Conservation (phyloP, 2,113 vertebrate genomes). For the Passer montanus region DNA sequence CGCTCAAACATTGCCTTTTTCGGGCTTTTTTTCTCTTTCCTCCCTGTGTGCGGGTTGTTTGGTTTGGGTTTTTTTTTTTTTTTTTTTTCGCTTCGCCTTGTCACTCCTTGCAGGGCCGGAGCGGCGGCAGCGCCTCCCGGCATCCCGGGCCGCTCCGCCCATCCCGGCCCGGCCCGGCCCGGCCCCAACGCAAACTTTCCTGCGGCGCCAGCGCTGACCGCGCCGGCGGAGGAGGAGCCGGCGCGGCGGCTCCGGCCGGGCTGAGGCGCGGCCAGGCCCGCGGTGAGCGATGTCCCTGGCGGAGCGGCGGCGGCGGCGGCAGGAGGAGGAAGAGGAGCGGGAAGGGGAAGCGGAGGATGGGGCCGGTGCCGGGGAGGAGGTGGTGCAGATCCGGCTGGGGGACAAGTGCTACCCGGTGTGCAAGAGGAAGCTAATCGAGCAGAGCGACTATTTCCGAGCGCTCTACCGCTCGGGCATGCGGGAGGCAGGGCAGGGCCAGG, state of each 20-base stretch:
- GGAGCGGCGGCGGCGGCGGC: neutral
- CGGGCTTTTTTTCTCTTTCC: neutral
- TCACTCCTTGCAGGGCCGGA: neutral
- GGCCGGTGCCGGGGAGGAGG: slow-evolving; percentile 71
- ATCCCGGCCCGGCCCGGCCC: neutral
- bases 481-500: slow-evolving; percentile 82
- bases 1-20: slow-evolving; percentile 52
- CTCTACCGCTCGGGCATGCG: slow-evolving; percentile 95
- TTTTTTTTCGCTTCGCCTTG: neutral
- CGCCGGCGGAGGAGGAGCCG: neutral
- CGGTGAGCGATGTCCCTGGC: neutral
- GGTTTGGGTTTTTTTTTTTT: neutral
- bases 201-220: too few species aligned
- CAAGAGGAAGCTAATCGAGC: slow-evolving; percentile 90
- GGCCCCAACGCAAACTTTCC: too few species aligned
- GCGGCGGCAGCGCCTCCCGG: neutral
- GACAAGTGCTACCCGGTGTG: slow-evolving; percentile 87
- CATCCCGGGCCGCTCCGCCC: neutral
- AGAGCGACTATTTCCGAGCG: slow-evolving; percentile 94
- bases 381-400: slow-evolving; percentile 87
- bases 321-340: neutral
- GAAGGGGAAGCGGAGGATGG: neutral
- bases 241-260: neutral
- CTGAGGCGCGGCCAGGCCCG: neutral
- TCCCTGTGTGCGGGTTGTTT: neutral